Conservation (phyloP, 2,888 invertebrate genomes). For the Diaperis boleti region DNA sequence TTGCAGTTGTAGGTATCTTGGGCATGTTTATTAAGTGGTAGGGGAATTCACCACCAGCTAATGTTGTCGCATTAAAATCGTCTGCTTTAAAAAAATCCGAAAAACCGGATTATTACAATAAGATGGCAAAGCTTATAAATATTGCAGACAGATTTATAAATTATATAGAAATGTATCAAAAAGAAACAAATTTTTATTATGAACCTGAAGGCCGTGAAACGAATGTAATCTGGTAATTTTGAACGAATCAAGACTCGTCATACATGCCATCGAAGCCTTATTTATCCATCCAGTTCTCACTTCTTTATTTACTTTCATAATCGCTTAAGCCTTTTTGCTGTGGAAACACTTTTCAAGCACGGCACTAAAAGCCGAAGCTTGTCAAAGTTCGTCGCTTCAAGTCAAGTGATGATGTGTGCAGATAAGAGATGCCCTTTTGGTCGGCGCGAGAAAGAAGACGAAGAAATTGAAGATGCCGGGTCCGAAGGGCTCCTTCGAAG, state of each 20-base stretch:
- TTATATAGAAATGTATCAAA: too few species aligned
- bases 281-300: constrained; percentile 2
- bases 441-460: constrained; percentile 11
- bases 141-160: too few species aligned
- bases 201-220: too few species aligned
- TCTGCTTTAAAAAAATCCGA: too few species aligned
- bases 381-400: constrained; percentile 10
- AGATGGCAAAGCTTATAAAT: too few species aligned
- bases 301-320: constrained; percentile 6
- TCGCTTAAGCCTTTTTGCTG: constrained; percentile 11
- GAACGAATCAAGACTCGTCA: not conserved
- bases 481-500: constrained; percentile 32
- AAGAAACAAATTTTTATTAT: not conserved
- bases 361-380: constrained; percentile 12
- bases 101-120: too few species aligned
- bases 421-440: constrained; percentile 22
- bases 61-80: too few species aligned
- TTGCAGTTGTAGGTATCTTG: too few species aligned
- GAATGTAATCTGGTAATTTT: too few species aligned
- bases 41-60: too few species aligned
- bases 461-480: constrained; percentile 20
- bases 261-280: not conserved
- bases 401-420: constrained; percentile 13
- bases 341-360: constrained; percentile 11
- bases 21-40: too few species aligned